Base-by-base conservation (phyloP, 2,797 vertebrate genomes). In the Diplodus puntazzo region DNA sequence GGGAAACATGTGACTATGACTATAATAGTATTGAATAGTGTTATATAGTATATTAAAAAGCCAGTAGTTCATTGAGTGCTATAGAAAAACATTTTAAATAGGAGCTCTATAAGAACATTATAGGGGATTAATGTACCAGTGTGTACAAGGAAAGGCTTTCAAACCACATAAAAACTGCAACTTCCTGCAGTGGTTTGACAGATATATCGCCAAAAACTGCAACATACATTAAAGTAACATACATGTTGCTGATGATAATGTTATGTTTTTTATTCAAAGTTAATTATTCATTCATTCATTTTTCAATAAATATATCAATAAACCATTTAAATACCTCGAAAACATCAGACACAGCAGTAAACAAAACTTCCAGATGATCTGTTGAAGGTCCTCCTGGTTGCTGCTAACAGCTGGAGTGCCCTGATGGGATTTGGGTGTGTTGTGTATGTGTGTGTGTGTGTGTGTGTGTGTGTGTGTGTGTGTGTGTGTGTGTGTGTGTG, bases 261-360 rank as follows among this genome's bases (percentile, higher is more conserved):
- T 25, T 34, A 34, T 34, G 1, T 11, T 63, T 55, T 58, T 66
- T 58, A 12, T n/a, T 21, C 1, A 49, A 34, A 39, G 18, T 1
- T 1, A 39, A 1, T 10, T 7, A 46, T 21, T 57, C 0, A 60
- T 11, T 55, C 20, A 46, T 5, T 61, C 5, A 50, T 69, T 17
- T 48, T 39, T 39, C 39, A 39, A 39, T 39, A 49, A 30, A 78
- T 25, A 52, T 42, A n/a, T 60, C 0, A 63, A 60, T 12, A 55
- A 57, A 55, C 3, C 39, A 12, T 34, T 30, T 89, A 88, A 80
- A 80, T 89, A 88, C 87, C 77, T 81, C 57, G 3, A 52, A 68
- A 70, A 60, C 68, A 62, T n/a, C 57, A 46, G 27, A 54, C 42
- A 58, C 30, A 45, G 62, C 43, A 45, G 54, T 67, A 74, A 83